Evolutionary conservation across 2,797 vertebrate genomes (phyloP).

Genomic region (Pangasius macronema): DNA sequence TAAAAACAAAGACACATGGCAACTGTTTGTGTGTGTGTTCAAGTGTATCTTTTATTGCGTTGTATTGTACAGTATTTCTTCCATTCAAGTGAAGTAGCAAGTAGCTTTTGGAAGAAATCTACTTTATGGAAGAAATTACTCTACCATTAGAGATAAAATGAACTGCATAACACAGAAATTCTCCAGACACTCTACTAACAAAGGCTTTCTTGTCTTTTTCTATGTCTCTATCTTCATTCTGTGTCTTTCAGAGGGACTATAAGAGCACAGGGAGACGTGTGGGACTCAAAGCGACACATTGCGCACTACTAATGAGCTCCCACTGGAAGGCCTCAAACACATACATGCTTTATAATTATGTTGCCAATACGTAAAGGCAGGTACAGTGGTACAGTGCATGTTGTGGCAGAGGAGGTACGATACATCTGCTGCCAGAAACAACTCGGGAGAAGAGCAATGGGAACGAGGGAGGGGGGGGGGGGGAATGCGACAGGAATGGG

Average conservation of each 20-base stretch:
- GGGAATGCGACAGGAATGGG: background rate
- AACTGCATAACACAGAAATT: slow-evolving; percentile 23
- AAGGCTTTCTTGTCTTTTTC: slow-evolving; percentile 44
- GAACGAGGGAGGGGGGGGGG: background rate
- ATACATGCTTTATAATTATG: slow-evolving; percentile 51
- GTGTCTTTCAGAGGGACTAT: slow-evolving; percentile 45
- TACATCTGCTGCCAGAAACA: slow-evolving; percentile 43
- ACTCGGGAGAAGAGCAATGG: slow-evolving; percentile 24
- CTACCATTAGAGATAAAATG: slow-evolving; percentile 3
- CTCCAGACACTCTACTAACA: slow-evolving; percentile 43
- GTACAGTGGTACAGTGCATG: slow-evolving; percentile 37
- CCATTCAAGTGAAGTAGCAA: background rate
- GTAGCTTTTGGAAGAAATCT: background rate
- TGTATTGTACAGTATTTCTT: background rate
- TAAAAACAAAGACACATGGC: no score
- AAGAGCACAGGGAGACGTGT: slow-evolving; percentile 55
- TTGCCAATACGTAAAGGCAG: slow-evolving; percentile 52
- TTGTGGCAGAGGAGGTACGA: slow-evolving; percentile 33
- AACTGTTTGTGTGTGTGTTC: background rate
- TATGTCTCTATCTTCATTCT: slow-evolving; percentile 37
- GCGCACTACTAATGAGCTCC: slow-evolving; percentile 77
- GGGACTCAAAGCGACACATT: slow-evolving; percentile 61
- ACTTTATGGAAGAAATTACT: background rate
- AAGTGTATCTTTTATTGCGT: background rate
- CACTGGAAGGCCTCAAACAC: slow-evolving; percentile 65